Conservation (phyloP, 2,797 vertebrate species). For the Tragopan temminckii region DNA sequence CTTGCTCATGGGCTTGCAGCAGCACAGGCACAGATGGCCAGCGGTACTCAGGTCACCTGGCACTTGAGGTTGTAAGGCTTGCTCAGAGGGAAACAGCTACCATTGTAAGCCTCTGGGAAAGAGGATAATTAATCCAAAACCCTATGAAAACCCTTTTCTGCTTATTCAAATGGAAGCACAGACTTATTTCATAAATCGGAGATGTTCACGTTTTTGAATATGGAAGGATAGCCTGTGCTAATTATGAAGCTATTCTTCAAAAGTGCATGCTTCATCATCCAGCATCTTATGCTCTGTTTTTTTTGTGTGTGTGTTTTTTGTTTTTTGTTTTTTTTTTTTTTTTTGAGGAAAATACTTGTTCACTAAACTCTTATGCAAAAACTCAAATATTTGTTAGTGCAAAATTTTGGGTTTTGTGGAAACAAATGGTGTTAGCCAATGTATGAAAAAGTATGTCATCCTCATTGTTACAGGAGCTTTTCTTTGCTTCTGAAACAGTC, state of each 20-base stretch:
- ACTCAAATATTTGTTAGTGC: background rate
- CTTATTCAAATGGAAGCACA: background rate
- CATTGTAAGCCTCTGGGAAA: background rate
- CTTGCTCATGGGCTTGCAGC: background rate
- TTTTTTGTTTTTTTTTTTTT: no score
- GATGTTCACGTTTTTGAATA: background rate
- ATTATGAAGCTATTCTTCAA: background rate
- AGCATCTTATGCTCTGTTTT: no score
- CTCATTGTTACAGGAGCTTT: background rate
- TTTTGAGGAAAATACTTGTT: no score
- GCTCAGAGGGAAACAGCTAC: background rate
- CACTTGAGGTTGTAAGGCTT: background rate
- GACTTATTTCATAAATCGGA: background rate
- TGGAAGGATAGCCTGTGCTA: background rate
- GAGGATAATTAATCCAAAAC: background rate
- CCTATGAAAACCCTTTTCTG: background rate
- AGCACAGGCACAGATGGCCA: background rate
- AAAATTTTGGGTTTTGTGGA: background rate
- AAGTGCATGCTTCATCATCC: background rate
- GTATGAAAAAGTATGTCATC: background rate
- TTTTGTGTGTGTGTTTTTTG: no score
- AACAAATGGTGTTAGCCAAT: no score
- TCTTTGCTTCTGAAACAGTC: background rate
- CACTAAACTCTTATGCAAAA: background rate
- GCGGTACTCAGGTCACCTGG: rapidly evolving